Percentiles rank a stretch among this genome's conserved stretches.
Conservation (phyloP, 1,140 invertebrate genomes). For the Centruroides sculpturatus region DNA sequence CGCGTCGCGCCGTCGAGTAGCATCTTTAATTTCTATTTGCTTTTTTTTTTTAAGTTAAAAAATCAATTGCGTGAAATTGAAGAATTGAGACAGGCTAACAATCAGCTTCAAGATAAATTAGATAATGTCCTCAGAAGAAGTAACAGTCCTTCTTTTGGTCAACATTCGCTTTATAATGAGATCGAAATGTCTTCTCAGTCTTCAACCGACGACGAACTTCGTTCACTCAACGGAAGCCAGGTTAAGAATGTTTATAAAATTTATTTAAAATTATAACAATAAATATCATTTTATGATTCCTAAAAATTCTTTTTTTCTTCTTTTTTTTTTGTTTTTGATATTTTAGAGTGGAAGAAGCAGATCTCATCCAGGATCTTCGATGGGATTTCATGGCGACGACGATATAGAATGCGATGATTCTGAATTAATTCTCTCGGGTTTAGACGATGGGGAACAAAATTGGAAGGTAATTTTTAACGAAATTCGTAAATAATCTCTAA, state of each 20-base stretch:
- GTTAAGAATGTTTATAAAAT: no score
- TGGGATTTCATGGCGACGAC: slow-evolving; percentile 20
- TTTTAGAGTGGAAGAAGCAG: neutral
- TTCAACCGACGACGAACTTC: slow-evolving; percentile 15
- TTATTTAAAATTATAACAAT: no score
- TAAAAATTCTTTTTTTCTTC: no score
- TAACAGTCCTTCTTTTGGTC: neutral
- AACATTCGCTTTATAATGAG: slow-evolving; percentile 35
- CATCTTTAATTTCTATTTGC: no score
- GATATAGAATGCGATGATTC: slow-evolving; percentile 29
- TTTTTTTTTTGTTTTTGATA: no score
- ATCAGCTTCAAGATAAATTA: slow-evolving; percentile 30
- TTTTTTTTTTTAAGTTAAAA: slow-evolving; percentile 24
- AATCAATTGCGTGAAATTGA: slow-evolving; percentile 39
- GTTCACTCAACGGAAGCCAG: no score
- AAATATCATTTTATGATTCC: no score
- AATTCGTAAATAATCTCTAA: neutral
- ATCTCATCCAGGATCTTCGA: slow-evolving; percentile 4
- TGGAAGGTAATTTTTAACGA: slow-evolving; percentile 3
- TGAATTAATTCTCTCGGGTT: slow-evolving; percentile 9
- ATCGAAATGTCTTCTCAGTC: slow-evolving; percentile 33
- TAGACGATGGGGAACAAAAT: slow-evolving; percentile 13
- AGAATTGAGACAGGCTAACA: slow-evolving; percentile 42
- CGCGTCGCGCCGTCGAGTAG: no score
- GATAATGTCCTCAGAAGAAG: slow-evolving; percentile 23